Base-by-base conservation (phyloP, 37 sponge, comb jelly and placozoan species). In the Haliclona indistincta region DNA sequence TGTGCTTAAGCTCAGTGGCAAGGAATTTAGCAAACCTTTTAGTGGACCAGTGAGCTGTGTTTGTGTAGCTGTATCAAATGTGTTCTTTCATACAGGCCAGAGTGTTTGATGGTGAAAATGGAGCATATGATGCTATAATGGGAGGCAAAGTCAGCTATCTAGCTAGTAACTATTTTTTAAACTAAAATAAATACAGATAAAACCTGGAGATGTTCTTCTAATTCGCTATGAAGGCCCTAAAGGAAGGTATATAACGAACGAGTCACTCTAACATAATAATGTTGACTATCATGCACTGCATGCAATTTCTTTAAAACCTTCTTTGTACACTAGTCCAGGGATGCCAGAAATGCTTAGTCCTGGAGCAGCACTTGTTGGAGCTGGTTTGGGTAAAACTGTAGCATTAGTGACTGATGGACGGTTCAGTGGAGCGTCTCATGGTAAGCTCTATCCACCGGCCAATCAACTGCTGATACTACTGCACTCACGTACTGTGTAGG, bases 331-430 rank as follows among this genome's bases (percentile, higher is more conserved):
- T 37, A 84, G 90, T 55, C 90, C 90, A 36, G 90, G 90, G 1
- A 89, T 89, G 90, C 90, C 90, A 7, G 90, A 89, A 64, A 89
- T 89, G 90, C 60, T 89, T 58, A 84, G 85, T 38, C 90, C 90
- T 7, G 63, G 90, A 66, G 80, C 85, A 8, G 90, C 90, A n/a
- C 70, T 89, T 40, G 84, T 89, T 5, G 90, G 90, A 17, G 75
- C 85, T 1, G 90, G 90, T 7, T 56, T 89, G 8, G 90, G 90
- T 1, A 79, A 84, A 68, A n/a, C 64, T 6, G 80, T 79, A 19
- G 80, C 85, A 2, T 49, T 89, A 61, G 76, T 89, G 22, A 89
- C 90, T 11, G 90, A 89, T 64, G 90, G 90, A 23, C 70, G 84
- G 30, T 89, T 84, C 75, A 84, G 85, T 43, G 90, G 85, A 51